phyloP scores from a whole-genome alignment of 2,113 vertebrate species.

The Ellobius talpinus region DNA sequence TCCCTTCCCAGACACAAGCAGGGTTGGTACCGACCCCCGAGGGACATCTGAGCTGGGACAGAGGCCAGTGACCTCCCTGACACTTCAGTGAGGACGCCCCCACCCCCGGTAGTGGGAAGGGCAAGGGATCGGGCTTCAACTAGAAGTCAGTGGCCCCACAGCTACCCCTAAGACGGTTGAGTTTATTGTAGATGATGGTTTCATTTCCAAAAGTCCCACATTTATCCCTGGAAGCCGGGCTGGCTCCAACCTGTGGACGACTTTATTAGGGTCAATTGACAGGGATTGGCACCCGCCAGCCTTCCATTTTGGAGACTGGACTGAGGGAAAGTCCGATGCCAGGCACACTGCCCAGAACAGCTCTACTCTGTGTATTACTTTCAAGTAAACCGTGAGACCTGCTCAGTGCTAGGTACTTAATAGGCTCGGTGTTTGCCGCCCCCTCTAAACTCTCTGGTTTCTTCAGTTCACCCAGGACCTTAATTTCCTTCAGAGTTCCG shows the following conservation, averaged over 20 bases:
- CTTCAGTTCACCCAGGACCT: neutral
- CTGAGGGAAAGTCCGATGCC: neutral
- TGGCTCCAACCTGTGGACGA: too few relatives aligned
- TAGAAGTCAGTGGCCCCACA: neutral
- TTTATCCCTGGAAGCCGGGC: neutral
- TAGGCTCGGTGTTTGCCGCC: too few relatives aligned
- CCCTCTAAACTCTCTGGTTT: neutral
- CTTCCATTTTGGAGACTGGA: neutral
- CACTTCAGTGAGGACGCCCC: too few relatives aligned
- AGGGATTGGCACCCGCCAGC: neutral
- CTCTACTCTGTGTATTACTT: neutral
- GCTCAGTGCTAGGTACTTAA: neutral
- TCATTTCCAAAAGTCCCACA: neutral
- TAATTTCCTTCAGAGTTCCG: neutral
- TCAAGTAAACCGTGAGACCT: neutral
- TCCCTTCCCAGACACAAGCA: neutral
- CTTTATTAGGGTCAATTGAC: neutral
- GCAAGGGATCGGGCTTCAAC: neutral
- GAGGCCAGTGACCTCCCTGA: neutral
- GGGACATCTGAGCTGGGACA: neutral
- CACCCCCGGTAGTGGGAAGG: accelerated
- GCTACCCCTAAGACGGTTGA: neutral
- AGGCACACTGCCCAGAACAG: neutral
- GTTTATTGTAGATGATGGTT: neutral
- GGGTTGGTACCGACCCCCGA: too few relatives aligned